phyloP scores from a whole-genome alignment of 2,888 invertebrate species.

The Salticus scenicus region DNA sequence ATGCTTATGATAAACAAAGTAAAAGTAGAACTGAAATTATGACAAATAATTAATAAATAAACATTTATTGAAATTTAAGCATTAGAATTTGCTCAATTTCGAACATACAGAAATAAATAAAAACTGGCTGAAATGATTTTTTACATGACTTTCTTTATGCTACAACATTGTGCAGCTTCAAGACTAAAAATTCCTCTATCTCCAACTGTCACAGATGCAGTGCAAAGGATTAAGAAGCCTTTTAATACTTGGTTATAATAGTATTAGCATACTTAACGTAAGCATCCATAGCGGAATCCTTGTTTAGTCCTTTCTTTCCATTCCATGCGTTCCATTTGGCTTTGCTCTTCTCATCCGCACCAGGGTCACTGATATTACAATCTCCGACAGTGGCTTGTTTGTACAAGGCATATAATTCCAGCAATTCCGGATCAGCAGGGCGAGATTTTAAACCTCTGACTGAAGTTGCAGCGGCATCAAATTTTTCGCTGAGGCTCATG shows the following conservation, averaged over 20 bases:
- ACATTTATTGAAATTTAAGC: too few relatives aligned
- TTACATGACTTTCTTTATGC: too few relatives aligned
- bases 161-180: too few relatives aligned
- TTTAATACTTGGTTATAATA: conserved; percentile 63
- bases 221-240: too few relatives aligned
- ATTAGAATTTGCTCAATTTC: too few relatives aligned
- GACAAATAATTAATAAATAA: too few relatives aligned
- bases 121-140: too few relatives aligned
- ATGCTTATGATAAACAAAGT: too few relatives aligned
- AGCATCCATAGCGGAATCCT: conserved; percentile 86
- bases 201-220: too few relatives aligned
- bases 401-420: conserved; percentile 88
- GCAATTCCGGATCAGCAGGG: conserved; percentile 86
- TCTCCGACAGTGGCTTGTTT: conserved; percentile 91
- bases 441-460: conserved; percentile 85
- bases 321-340: conserved; percentile 98
- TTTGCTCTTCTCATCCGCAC: conserved; percentile 94
- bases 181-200: too few relatives aligned
- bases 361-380: conserved; percentile 89
- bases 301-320: conserved; percentile 82
- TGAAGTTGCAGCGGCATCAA: conserved; percentile 81
- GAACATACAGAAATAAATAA: too few relatives aligned
- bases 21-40: too few relatives aligned
- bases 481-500: conserved; percentile 66
- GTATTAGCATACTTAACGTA: conserved; percentile 84